phyloP scores from a whole-genome alignment of 1,140 invertebrate species.

The Probaryconus sp. region DNA sequence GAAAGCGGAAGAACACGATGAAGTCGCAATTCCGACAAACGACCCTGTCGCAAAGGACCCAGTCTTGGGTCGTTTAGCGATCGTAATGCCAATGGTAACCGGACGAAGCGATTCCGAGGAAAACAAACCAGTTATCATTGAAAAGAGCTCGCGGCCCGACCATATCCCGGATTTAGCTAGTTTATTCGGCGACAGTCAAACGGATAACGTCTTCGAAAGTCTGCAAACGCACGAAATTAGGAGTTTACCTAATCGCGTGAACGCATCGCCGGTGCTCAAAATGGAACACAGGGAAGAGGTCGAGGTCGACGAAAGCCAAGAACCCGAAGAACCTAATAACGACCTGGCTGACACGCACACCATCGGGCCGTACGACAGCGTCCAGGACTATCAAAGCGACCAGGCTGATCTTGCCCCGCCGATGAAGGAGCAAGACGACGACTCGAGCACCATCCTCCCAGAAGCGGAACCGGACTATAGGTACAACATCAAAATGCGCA shows the following conservation, averaged over 20 bases:
- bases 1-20: constrained; percentile 39
- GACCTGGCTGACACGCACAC: constrained; percentile 69
- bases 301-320: constrained; percentile 44
- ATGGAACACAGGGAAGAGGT: constrained; percentile 64
- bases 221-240: constrained; percentile 72
- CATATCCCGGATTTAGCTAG: constrained; percentile 73
- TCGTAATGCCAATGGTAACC: constrained; percentile 24
- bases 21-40: constrained; percentile 27
- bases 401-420: constrained; percentile 62
- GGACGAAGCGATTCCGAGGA: constrained; percentile 31
- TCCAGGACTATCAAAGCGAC: constrained; percentile 71
- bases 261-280: constrained; percentile 54
- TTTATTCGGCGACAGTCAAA: constrained; percentile 69
- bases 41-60: constrained; percentile 58
- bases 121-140: constrained; percentile 43
- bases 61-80: constrained; percentile 47
- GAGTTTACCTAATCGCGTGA: constrained; percentile 54
- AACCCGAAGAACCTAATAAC: constrained; percentile 66
- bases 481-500: constrained; percentile 77
- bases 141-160: constrained; percentile 60
- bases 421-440: constrained; percentile 73
- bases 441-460: constrained; percentile 74
- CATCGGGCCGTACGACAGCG: constrained; percentile 73
- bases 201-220: constrained; percentile 71
- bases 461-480: constrained; percentile 75